Percentiles rank a stretch among this genome's conserved stretches.
Conservation (phyloP, 2,888 invertebrate species). For the Bembecia ichneumoniformis region DNA sequence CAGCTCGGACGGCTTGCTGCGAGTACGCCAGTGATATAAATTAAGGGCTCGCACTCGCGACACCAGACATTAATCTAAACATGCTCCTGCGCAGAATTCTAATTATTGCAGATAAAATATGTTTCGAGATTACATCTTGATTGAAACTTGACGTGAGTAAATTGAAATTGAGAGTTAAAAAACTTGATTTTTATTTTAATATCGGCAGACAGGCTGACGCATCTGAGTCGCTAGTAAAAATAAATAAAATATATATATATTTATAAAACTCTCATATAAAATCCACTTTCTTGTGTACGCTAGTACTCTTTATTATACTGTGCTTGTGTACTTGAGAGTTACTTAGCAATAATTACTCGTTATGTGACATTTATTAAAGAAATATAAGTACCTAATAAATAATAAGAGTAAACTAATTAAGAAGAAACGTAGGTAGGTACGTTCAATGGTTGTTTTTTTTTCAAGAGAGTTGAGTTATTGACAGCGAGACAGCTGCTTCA, state of each 20-base stretch:
- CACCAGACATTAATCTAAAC: not conserved
- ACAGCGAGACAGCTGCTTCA: slow-evolving; percentile 31
- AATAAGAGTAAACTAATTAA: slow-evolving; percentile 7
- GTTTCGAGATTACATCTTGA: not conserved
- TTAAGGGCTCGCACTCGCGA: slow-evolving; percentile 7
- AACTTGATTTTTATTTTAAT: no score
- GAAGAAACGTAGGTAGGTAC: no score
- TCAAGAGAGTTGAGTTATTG: slow-evolving; percentile 18
- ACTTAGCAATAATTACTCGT: not conserved
- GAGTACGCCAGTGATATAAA: slow-evolving; percentile 46
- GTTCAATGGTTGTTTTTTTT: no score
- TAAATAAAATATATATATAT: no score
- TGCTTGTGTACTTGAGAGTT: no score
- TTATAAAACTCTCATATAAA: no score
- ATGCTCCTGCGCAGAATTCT: not conserved
- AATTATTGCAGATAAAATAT: not conserved
- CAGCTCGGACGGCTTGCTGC: slow-evolving; percentile 21
- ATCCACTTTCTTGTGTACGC: no score
- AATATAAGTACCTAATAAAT: slow-evolving; percentile 12
- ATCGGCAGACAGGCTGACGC: no score
- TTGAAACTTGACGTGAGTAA: no score
- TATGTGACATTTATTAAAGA: not conserved
- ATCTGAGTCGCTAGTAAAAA: no score
- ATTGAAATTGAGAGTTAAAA: no score
- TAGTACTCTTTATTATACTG: no score